Evolutionary conservation across 2,888 invertebrate species (phyloP).

Genomic region (Cephus pulcher): DNA sequence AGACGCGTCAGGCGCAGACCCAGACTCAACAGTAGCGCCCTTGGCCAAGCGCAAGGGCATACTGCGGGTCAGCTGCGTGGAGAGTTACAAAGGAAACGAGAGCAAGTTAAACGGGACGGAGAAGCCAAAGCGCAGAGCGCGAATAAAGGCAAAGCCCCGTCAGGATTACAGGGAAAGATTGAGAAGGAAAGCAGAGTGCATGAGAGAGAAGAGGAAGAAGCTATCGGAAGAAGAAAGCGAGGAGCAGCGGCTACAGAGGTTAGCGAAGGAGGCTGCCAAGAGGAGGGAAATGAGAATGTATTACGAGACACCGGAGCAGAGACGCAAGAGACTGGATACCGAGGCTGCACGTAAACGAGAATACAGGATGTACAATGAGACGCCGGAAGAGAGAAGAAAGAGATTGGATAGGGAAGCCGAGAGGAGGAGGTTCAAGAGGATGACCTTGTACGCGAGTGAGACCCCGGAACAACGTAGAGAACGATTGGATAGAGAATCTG

Average conservation of each 20-base stretch:
- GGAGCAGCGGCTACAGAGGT: constrained; percentile 40
- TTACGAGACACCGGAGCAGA: constrained; percentile 54
- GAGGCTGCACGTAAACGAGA: constrained; percentile 55
- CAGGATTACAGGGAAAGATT: constrained; percentile 42
- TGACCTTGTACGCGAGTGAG: constrained; percentile 51
- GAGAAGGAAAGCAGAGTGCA: constrained; percentile 46
- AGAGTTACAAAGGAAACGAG: constrained; percentile 23
- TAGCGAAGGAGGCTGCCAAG: constrained; percentile 49
- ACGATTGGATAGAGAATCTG: constrained; percentile 50
- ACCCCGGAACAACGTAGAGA: constrained; percentile 51
- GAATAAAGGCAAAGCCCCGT: constrained; percentile 23
- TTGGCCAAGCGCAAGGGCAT: constrained; percentile 28
- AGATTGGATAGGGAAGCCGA: constrained; percentile 54
- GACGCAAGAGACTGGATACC: constrained; percentile 49
- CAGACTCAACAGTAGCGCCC: constrained; percentile 26
- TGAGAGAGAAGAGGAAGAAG: constrained; percentile 50
- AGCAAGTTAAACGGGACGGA: constrained; percentile 14
- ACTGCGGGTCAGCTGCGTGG: constrained; percentile 10
- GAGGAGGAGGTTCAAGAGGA: constrained; percentile 49
- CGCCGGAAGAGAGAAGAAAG: constrained; percentile 52
- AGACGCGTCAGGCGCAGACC: constrained; percentile 25
- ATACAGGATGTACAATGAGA: constrained; percentile 54
- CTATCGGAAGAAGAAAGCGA: constrained; percentile 47
- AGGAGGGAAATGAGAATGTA: constrained; percentile 53
- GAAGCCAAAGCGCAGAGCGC: constrained; percentile 29